Evolutionary conservation across 2,113 vertebrate genomes (phyloP).

Genomic region (Loxodonta africana): DNA sequence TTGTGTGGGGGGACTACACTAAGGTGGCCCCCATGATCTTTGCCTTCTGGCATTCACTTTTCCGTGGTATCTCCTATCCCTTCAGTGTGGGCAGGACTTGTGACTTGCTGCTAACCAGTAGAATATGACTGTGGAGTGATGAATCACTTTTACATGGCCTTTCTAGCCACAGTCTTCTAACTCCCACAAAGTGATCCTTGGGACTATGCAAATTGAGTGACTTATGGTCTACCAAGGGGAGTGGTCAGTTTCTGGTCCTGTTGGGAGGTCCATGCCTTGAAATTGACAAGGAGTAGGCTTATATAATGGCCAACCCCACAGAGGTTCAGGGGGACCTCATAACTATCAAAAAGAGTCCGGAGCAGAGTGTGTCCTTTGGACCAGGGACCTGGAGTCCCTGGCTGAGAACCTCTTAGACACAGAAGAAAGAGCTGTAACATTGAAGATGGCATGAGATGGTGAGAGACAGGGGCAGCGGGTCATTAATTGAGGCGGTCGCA

Average conservation of each 20-base stretch:
- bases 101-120: neutral
- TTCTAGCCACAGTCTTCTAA: neutral
- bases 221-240: neutral
- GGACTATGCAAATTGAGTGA: neutral
- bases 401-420: neutral
- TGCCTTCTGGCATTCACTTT: too few species aligned
- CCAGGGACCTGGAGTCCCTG: neutral
- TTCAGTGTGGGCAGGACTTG: neutral
- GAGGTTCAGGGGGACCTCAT: neutral
- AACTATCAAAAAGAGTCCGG: neutral
- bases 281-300: neutral
- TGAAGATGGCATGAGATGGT: neutral
- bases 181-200: neutral
- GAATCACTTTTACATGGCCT: neutral
- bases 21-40: neutral
- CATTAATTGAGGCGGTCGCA: too few species aligned
- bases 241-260: neutral
- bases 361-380: neutral
- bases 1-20: neutral
- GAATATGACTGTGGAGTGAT: neutral
- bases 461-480: neutral
- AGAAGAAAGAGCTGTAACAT: neutral
- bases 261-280: neutral
- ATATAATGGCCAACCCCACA: neutral
- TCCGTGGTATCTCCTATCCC: neutral